These are phyloP conservation scores for Nannoperca australis DNA, from an alignment of 2,797 vertebrate species.

Conservation along the genomic window DNA sequence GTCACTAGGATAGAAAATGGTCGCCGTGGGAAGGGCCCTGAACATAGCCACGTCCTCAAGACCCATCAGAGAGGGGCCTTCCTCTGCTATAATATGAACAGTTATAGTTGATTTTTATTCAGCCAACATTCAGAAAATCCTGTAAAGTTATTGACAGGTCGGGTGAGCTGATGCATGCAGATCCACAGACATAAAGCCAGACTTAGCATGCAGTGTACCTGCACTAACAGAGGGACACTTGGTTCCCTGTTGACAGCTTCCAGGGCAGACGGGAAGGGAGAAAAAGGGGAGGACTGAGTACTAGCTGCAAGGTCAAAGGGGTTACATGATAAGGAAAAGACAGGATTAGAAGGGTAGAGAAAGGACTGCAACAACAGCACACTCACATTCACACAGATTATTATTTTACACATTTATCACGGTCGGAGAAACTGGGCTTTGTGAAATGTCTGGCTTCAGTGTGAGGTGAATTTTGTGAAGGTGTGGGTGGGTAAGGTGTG, in stretches of 20 bases:
- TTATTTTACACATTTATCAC: conserved; percentile 10
- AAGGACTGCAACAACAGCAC: conserved; percentile 40
- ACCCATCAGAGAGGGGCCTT: conserved; percentile 95
- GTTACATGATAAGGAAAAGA: conserved; percentile 73
- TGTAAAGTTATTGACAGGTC: conserved; percentile 19
- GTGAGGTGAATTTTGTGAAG: conserved; percentile 39
- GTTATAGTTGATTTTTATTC: conserved; percentile 7
- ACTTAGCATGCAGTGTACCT: conserved; percentile 90
- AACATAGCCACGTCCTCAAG: conserved; percentile 95
- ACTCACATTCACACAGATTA: conserved; percentile 25
- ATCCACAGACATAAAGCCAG: conserved; percentile 65
- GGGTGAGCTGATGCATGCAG: conserved; percentile 63
- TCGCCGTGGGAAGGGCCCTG: conserved; percentile 89
- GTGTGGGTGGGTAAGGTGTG: conserved; percentile 21
- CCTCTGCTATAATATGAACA: conserved; percentile 87
- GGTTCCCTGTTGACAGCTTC: conserved; percentile 87
- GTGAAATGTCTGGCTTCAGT: conserved; percentile 38
- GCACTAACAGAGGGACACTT: conserved; percentile 85
- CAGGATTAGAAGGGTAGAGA: conserved; percentile 72
- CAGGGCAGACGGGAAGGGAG: conserved; percentile 86
- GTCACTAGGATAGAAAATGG: conserved; percentile 95
- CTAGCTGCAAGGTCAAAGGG: conserved; percentile 76
- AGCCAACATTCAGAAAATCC: neutral
- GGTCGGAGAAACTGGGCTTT: conserved; percentile 16
- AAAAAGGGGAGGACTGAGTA: conserved; percentile 84